Evolutionary conservation across 2,797 vertebrate species (phyloP).

Genomic region (Lemur catta): DNA sequence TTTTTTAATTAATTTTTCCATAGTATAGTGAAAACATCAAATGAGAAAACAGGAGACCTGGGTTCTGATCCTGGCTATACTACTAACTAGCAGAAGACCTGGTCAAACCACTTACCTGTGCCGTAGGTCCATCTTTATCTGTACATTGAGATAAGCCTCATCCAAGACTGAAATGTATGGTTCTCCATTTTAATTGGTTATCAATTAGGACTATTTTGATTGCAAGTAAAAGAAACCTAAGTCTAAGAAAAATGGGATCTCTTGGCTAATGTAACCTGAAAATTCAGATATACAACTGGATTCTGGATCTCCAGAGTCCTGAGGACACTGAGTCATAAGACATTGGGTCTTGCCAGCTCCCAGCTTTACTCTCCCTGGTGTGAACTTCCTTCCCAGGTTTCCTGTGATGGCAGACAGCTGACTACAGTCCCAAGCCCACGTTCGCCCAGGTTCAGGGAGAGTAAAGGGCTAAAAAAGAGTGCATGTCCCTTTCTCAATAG

Average conservation of each 20-base stretch:
- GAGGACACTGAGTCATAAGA: background rate
- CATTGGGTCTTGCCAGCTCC: background rate
- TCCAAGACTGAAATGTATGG: background rate
- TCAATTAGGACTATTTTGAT: background rate
- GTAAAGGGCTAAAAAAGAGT: background rate
- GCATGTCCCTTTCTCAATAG: background rate
- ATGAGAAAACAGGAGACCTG: background rate
- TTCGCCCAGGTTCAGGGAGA: background rate
- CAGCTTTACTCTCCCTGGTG: background rate
- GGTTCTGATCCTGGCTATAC: background rate
- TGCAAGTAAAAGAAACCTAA: background rate
- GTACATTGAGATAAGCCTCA: background rate
- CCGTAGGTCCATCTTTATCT: background rate
- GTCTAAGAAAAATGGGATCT: background rate
- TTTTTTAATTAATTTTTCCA: background rate
- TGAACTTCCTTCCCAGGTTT: background rate
- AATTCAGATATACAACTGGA: background rate
- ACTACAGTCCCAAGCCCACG: background rate
- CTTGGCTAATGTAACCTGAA: background rate
- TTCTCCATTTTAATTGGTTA: background rate
- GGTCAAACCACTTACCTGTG: background rate
- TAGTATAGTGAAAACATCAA: background rate
- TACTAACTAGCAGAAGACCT: background rate
- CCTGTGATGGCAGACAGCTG: fast-evolving
- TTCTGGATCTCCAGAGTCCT: background rate